Evolutionary conservation across 2,113 vertebrate species (phyloP).

Genomic region (Ptyas mucosa): DNA sequence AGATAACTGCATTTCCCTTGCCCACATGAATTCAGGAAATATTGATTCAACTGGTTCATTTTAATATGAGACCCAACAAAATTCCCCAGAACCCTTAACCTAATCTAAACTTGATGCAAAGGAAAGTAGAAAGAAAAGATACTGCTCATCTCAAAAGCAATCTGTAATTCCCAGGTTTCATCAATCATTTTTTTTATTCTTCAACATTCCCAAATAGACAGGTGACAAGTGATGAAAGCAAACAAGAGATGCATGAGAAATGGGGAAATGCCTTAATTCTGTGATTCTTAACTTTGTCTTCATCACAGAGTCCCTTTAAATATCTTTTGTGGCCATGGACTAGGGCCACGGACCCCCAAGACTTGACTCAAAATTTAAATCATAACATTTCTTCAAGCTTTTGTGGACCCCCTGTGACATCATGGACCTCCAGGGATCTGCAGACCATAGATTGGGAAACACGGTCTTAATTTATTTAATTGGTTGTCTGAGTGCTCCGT

Average conservation of each 20-base stretch:
- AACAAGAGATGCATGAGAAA: background rate
- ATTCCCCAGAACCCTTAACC: background rate
- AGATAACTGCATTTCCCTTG: background rate
- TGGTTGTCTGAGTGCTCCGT: background rate
- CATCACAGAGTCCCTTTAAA: too few species aligned
- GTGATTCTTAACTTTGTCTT: too few species aligned
- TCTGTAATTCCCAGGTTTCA: background rate
- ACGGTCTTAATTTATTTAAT: background rate
- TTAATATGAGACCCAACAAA: background rate
- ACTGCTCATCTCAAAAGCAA: background rate
- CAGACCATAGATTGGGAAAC: too few species aligned
- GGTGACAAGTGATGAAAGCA: background rate
- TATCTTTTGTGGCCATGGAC: too few species aligned
- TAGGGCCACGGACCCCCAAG: too few species aligned
- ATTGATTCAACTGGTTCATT: background rate
- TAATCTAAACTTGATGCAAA: background rate
- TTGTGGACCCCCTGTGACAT: too few species aligned
- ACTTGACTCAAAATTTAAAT: too few species aligned
- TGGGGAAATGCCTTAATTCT: background rate
- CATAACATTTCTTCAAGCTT: too few species aligned
- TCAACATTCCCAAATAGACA: background rate
- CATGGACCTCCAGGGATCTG: too few species aligned
- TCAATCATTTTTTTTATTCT: background rate
- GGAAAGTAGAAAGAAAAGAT: background rate
- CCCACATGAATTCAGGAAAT: background rate